Base-by-base conservation (phyloP, 2,888 invertebrate genomes). In the Apoda limacodes region DNA sequence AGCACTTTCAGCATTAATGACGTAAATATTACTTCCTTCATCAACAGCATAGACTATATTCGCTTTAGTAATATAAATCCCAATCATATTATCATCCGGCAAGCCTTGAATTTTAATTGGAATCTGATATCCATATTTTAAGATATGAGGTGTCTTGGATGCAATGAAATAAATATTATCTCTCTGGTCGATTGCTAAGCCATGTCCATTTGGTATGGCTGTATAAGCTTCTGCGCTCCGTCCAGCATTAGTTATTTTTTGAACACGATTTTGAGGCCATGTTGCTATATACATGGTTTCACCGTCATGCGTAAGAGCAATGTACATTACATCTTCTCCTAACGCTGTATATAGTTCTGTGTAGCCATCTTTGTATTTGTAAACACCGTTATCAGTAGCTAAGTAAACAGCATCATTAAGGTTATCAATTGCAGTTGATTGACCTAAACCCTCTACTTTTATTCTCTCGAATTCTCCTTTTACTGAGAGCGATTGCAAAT, bases 351-450 rank as follows among this genome's bases (percentile, higher is more conserved):
- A 71, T 0, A 65, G 39, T 39, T 71, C 69, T 3, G 64, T 53
- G 3, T 65, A 55, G 0, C 60, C 54, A 6, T 69, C 65, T 40
- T 69, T 69, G 32, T 68, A 76, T 62, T 67, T 78, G 27, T 75
- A 78, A 0, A 78, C 67, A 0, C 80, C 80, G 42, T 74, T 76
- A 65, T 80, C 78, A 32, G 78, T 75, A 0, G 74, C 78, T 22
- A 80, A 49, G 40, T 75, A 80, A 2, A 76, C 57, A 3, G 74
- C 63, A 52, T 78, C 71, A 39, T 78, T 76, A 9, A 70, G 60
- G 64, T 80, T 78, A 65, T 80, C 78, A 12, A 80, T 64, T 2
- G 68, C 59, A 2, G 68, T 68, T 7, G 78, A 76, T 29, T 80
- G 80, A 22, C 78, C 80, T 5, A 75, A 40, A 1, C 71, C 75